Evolutionary conservation across 2,888 invertebrate species (phyloP).

Genomic region (Drosophila diplacantha): DNA sequence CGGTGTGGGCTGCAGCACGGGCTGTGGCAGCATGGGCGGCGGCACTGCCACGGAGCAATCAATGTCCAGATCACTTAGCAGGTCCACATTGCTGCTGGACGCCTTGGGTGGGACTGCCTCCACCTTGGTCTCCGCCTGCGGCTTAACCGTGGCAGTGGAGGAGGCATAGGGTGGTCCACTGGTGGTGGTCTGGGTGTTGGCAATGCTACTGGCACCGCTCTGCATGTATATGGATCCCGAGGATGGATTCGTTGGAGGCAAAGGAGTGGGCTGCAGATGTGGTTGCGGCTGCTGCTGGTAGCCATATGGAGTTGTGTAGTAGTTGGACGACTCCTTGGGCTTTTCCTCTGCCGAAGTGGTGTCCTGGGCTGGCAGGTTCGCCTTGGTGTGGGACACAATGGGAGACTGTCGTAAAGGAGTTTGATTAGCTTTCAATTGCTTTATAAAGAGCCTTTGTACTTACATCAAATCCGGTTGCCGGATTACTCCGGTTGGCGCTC

Average conservation of each 20-base stretch:
- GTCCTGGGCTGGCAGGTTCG: constrained; percentile 24
- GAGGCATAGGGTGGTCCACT: constrained; percentile 72
- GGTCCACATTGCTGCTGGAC: constrained; percentile 81
- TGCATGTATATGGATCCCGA: constrained; percentile 73
- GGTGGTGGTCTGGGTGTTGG: constrained; percentile 75
- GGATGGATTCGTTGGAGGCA: constrained; percentile 11
- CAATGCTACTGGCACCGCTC: constrained; percentile 71
- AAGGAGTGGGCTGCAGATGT: constrained; percentile 28
- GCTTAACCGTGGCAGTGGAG: constrained; percentile 30
- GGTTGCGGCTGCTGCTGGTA: constrained; percentile 63
- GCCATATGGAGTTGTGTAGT: constrained; percentile 75
- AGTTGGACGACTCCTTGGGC: constrained; percentile 49
- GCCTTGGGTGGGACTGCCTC: constrained; percentile 60
- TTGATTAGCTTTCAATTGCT: too few relatives aligned
- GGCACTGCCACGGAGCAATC: constrained; percentile 81
- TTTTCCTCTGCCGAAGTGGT: constrained; percentile 3
- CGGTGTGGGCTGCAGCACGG: constrained; percentile 67
- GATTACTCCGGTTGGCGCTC: constrained; percentile 66
- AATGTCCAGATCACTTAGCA: constrained; percentile 88
- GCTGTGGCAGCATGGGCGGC: constrained; percentile 64
- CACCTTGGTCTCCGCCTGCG: constrained; percentile 4
- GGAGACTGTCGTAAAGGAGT: constrained; percentile 57
- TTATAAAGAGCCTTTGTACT: constrained; percentile 27
- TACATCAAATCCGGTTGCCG: constrained; percentile 75
- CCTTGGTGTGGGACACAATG: constrained; percentile 73